These are phyloP conservation scores for Eclectus roratus DNA, from an alignment of 2,113 vertebrate genomes.

Conservation along the genomic window DNA sequence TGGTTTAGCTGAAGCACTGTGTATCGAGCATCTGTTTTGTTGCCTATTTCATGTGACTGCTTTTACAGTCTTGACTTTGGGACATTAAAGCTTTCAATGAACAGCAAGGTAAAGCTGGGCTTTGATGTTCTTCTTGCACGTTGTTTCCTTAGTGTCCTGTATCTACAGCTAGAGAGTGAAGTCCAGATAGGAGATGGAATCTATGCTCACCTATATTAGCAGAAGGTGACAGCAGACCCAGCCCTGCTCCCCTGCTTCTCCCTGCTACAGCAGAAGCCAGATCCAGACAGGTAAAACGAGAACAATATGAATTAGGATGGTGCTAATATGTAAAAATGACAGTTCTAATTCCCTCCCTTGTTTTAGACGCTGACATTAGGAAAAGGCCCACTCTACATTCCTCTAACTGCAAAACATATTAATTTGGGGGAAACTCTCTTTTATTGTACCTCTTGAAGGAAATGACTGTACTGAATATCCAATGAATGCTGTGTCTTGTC, in stretches of 20 bases:
- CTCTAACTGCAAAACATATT: background rate
- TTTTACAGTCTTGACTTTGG: background rate
- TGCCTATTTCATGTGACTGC: background rate
- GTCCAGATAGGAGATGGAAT: background rate
- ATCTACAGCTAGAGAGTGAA: background rate
- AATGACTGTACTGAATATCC: background rate
- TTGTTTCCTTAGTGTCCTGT: background rate
- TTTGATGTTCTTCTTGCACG: background rate
- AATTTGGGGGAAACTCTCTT: background rate
- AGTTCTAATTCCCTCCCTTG: background rate
- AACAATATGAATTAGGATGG: background rate
- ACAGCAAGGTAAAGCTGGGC: background rate
- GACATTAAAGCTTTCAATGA: background rate
- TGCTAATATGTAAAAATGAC: background rate
- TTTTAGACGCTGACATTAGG: background rate
- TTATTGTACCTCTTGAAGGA: background rate
- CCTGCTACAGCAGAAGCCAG: background rate
- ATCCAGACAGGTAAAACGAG: background rate
- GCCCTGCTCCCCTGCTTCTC: background rate
- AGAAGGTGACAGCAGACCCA: background rate
- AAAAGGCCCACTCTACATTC: background rate
- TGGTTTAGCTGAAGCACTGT: background rate
- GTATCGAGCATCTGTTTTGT: background rate
- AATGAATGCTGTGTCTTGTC: background rate
- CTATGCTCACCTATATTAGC: accelerated